Base-by-base conservation (phyloP, 92 coral and sea anemone genomes). In the Siderastrea siderea region DNA sequence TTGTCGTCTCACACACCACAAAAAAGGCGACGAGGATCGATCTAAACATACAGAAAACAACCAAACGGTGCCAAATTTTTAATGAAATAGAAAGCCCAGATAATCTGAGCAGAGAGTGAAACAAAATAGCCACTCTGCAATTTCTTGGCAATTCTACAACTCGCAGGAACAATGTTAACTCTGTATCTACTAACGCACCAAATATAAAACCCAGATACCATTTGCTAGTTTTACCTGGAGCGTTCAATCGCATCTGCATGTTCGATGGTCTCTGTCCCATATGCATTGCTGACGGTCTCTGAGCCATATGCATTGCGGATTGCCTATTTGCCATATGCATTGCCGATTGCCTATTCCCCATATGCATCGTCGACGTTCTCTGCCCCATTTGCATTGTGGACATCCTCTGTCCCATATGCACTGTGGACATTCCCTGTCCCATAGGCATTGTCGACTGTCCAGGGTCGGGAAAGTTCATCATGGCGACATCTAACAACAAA, bases 161-260 rank as follows among this genome's bases (percentile, higher is more conserved):
- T 26, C 38, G 38, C 38, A 26, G 38, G 38, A 26, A 26, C 38
- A 26, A 26, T 26, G 38, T 26, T 26, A 26, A 26, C 38, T 26
- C 38, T 26, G 38, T 26, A 26, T 26, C 38, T 26, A 26, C 38
- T 26, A 26, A 26, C 38, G 38, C 38, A 26, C 38, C 38, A 26
- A 26, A 26, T 26, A 26, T 26, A 26, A 26, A 26, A 26, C 38
- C 38, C 38, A 26, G 38, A 26, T 26, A 26, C 4, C 72, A 68
- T 1, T 8, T 3, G 3, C 1, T 13, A 48, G 26, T 3, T 52
- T 7, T 69, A 72, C 77, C 77, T 15, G 73, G 84, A 14, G 55
- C 66, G 45, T 46, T 57, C 67, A 81, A n/a, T 7, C 51, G 11
- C 85, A 81, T 67, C 66, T 81, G 85, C 85, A 80, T 54, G 85